Evolutionary conservation across 2,113 vertebrate species (phyloP), one percentile per base, ranked within the genome.

Genomic region (Pholis gunnellus): DNA sequence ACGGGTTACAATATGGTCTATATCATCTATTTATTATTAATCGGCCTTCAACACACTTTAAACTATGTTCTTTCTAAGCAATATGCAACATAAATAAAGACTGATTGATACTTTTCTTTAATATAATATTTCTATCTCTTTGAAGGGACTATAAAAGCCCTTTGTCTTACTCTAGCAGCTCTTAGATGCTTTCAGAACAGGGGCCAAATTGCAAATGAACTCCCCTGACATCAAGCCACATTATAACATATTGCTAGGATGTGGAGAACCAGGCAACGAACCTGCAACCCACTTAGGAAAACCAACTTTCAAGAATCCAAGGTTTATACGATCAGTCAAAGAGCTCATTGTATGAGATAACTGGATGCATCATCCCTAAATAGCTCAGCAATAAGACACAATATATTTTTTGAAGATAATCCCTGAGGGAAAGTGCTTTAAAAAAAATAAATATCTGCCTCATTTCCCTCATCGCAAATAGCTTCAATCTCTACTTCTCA

Each of bases 381-480:
- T 76, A 83, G 56, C 77, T 73, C 56, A 22, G 70, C 79, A 88
- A 79, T 66, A 72, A 87, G 72, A 85, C 50, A 25, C 18, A 75
- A 79, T 79, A 65, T 20, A 11, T 75, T 46, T 75, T 78, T 65
- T 64, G 13, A 81, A 76, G 83, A 85, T 83, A 78, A 71, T 83
- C 81, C 82, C 78, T 66, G 42, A 69, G 77, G 85, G 42, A 77
- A 74, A 81, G 4, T 64, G 68, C 48, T 74, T 79, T 85, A 34
- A 34, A 34, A 34, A 34, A 34, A 57, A 65, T 57, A 18, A 29
- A 29, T 75, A 73, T 76, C 46, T 44, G 73, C 71, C 84, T 89
- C 84, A 92, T 89, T 91, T 84, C 78, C 75, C 63, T 85, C 72
- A 65, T 63, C 31, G 42, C 76, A 87, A 78, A 88, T 56, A 72